Evolutionary conservation across 2,113 vertebrate genomes (phyloP), one percentile per base, ranked within the genome.

Genomic region (Octodon degus): DNA sequence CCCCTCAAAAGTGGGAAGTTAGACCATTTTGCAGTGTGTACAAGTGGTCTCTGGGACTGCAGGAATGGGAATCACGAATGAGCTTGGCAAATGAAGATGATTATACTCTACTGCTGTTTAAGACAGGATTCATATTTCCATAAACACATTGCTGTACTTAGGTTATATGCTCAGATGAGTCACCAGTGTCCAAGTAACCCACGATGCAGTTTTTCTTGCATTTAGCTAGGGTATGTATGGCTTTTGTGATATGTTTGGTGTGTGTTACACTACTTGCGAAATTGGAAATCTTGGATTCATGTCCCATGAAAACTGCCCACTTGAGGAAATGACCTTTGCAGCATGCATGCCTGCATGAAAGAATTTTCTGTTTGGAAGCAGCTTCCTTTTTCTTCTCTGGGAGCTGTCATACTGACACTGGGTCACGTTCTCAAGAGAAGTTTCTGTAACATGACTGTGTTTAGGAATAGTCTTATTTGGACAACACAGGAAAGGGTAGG

Each of bases 381-480:
- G 30, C 37, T 94, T 34, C 5, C 5, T 91, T 55, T 76, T 58
- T 50, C 37, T 81, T 85, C 37, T 77, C 63, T 88, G 34, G 34
- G 40, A 81, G 37, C 25, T 89, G 47, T 60, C 85, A 34, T 84
- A 34, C 32, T 58, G 53, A 32, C 87, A 58, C 34, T 93, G 74
- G 30, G 47, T 65, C 65, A 60, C 53, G 43, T 96, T 88, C 77
- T 94, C 47, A 16, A 81, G 62, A 65, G 53, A 50, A 62, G n/a
- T 82, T 96, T 95, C 92, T 87, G 90, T 62, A 79, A 67, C 32
- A 94, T 22, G 65, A 84, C 3, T 43, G 7, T 85, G 65, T 92
- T 92, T 74, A 97, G 62, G 62, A 77, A 63, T 47, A 27, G 34
- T 90, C 30, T 90, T 79, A 62, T 79, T 62, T 74, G 34, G 19